phyloP scores from a whole-genome alignment of 2,797 vertebrate species.

The Phrynocephalus forsythii region DNA sequence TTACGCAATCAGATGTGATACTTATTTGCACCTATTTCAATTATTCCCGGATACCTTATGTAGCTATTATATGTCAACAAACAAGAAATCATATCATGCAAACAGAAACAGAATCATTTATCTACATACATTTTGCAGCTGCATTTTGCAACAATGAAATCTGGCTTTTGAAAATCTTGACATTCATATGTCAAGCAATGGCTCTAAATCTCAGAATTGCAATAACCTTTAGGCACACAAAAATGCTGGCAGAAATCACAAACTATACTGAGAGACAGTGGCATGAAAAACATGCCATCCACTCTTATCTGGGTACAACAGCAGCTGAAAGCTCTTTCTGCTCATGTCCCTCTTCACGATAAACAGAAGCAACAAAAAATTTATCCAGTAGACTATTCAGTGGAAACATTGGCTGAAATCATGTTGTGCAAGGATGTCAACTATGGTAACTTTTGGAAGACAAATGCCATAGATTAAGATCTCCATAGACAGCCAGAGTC shows the following conservation, averaged over 20 bases:
- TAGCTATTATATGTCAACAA: fast-evolving
- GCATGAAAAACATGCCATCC: no score
- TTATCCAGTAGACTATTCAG: neutral
- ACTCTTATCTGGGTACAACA: no score
- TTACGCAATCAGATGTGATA: neutral
- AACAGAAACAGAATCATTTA: neutral
- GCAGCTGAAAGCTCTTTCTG: no score
- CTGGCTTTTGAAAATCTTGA: neutral
- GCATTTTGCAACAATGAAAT: neutral
- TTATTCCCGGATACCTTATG: neutral
- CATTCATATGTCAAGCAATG: neutral
- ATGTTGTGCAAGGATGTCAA: no score
- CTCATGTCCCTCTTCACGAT: neutral
- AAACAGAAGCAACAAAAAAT: neutral
- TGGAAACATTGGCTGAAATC: neutral
- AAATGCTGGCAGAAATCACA: no score
- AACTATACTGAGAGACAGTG: no score
- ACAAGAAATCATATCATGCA: fast-evolving
- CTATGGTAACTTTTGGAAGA: no score
- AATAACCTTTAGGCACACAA: no score
- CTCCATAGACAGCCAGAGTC: no score
- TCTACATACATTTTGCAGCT: no score
- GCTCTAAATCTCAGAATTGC: neutral
- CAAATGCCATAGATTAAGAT: no score
- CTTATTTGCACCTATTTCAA: neutral